Evolutionary conservation across 1,140 invertebrate species (phyloP).

Genomic region (Bombus consobrinus): DNA sequence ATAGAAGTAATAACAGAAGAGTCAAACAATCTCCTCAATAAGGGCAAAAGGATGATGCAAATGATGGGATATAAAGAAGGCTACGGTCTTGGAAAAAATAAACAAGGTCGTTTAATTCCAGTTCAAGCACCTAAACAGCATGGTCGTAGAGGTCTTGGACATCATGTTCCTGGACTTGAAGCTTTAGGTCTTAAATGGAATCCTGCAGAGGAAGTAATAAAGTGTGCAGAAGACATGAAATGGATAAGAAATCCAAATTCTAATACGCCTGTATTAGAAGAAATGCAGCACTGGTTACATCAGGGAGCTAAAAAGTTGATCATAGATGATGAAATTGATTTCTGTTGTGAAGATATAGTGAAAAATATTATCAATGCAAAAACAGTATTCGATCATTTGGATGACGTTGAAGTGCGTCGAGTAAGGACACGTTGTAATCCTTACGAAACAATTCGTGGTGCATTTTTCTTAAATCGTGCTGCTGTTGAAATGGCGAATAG

Average conservation of each 20-base stretch:
- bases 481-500: constrained; percentile 99
- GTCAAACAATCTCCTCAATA: not conserved
- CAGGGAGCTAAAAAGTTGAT: constrained; percentile 86
- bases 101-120: constrained; percentile 85
- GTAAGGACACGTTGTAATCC: constrained; percentile 95
- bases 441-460: constrained; percentile 95
- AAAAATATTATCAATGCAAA: constrained; percentile 89
- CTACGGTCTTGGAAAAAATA: too few species aligned
- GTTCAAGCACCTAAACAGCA: constrained; percentile 91
- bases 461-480: constrained; percentile 96
- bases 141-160: constrained; percentile 92
- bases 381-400: constrained; percentile 93
- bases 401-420: constrained; percentile 90
- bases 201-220: constrained; percentile 84
- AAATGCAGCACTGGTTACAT: constrained; percentile 85
- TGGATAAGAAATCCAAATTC: constrained; percentile 75
- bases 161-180: constrained; percentile 86
- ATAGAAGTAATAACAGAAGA: not conserved
- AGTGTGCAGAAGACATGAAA: constrained; percentile 77
- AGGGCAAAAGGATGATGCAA: constrained; percentile 80
- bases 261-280: constrained; percentile 64
- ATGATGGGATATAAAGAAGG: constrained; percentile 93
- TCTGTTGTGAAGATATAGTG: constrained; percentile 90
- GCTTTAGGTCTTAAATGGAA: constrained; percentile 86
- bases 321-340: constrained; percentile 91